phyloP scores from a whole-genome alignment of 1,140 invertebrate genomes.

The Leptinotarsa undecemlineata region DNA sequence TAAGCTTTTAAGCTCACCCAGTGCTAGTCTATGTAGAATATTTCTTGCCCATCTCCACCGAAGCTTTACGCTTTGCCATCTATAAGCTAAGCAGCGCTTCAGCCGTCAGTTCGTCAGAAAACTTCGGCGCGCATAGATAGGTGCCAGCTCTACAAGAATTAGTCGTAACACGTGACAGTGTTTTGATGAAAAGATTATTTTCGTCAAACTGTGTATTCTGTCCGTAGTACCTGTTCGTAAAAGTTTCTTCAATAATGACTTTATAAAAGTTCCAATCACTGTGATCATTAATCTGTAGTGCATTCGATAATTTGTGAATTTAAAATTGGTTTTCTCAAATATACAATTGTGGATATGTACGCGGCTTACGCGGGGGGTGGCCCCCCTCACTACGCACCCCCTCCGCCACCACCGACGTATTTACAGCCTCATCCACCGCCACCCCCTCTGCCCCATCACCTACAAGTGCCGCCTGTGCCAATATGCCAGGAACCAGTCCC shows the following conservation, averaged over 20 bases:
- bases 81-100: conserved; percentile 8
- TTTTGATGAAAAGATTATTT: not conserved
- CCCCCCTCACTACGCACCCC: conserved; percentile 60
- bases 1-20: not conserved
- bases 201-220: not conserved
- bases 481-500: conserved; percentile 53
- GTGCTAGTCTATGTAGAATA: not conserved
- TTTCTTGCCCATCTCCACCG: conserved; percentile 14
- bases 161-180: conserved; percentile 10
- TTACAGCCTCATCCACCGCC: conserved; percentile 57
- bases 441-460: conserved; percentile 53
- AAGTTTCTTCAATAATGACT: no score
- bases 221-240: no score
- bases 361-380: conserved; percentile 60
- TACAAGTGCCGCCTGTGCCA: conserved; percentile 49
- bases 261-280: not conserved
- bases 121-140: not conserved
- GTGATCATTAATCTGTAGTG: conserved; percentile 15
- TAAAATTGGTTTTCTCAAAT: conserved; percentile 16
- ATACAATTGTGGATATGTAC: conserved; percentile 50
- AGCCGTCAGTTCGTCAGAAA: conserved; percentile 21
- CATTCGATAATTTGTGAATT: conserved; percentile 6
- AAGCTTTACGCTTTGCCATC: conserved; percentile 13
- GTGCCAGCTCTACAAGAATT: not conserved
- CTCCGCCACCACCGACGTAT: conserved; percentile 57